These are phyloP conservation scores for Polyodon spathula DNA, from an alignment of 2,113 vertebrate species.

Conservation along the genomic window DNA sequence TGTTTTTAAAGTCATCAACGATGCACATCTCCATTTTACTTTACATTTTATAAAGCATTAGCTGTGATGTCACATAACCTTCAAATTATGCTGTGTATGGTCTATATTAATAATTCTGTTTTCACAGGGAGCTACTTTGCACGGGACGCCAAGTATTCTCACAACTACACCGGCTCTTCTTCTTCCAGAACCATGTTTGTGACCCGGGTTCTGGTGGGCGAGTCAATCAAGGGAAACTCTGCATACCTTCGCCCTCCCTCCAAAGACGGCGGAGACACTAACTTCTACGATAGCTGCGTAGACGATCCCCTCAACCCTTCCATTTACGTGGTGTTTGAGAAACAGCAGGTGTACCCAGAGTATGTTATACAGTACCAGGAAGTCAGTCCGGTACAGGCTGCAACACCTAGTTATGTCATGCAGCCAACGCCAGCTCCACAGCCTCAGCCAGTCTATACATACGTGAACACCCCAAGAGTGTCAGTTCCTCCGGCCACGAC, in stretches of 20 bases:
- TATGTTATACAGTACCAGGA: slow-evolving; percentile 72
- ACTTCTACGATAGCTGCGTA: slow-evolving; percentile 82
- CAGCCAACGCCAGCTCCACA: background rate
- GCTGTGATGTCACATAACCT: too few relatives aligned
- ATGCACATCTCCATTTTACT: too few relatives aligned
- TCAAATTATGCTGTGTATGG: too few relatives aligned
- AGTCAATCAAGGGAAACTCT: slow-evolving; percentile 55
- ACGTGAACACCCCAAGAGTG: background rate
- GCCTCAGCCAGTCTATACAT: background rate
- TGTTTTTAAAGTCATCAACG: too few relatives aligned
- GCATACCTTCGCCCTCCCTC: slow-evolving; percentile 61
- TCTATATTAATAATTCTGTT: slow-evolving; percentile 8
- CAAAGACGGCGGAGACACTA: slow-evolving; percentile 43
- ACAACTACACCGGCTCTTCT: slow-evolving; percentile 43
- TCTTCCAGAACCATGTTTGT: slow-evolving; percentile 61
- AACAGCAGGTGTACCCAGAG: slow-evolving; percentile 82
- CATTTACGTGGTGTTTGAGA: slow-evolving; percentile 85
- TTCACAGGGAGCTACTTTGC: slow-evolving; percentile 85
- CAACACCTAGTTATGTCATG: background rate
- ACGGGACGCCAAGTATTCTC: slow-evolving; percentile 71
- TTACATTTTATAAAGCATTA: too few relatives aligned
- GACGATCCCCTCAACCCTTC: slow-evolving; percentile 57
- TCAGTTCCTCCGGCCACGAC: background rate
- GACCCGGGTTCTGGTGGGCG: slow-evolving; percentile 75
- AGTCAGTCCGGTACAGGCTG: background rate